Percentiles rank a stretch among this genome's conserved stretches.
Evolutionary conservation across 2,797 vertebrate genomes (phyloP).

Genomic region (Galago senegalensis): DNA sequence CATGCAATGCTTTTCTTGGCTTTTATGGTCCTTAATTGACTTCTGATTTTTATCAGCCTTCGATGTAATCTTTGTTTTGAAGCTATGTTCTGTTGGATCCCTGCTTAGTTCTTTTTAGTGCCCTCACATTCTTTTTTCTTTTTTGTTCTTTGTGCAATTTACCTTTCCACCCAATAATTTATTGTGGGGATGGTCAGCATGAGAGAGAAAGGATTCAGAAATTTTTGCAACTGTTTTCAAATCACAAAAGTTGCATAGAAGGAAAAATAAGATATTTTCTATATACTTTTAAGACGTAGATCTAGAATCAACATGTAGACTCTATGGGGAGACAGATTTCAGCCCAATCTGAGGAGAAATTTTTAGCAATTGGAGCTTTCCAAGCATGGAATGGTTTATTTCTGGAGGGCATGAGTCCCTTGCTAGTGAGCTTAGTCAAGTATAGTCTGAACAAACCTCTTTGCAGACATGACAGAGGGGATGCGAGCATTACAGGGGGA

Average conservation of each 20-base stretch:
- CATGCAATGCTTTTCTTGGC: not conserved
- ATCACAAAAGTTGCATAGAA: not conserved
- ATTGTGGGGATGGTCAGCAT: not conserved
- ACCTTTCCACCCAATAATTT: not conserved
- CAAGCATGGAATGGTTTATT: conserved; percentile 25
- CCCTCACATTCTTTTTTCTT: not conserved
- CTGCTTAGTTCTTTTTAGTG: not conserved
- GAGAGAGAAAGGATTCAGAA: conserved; percentile 29
- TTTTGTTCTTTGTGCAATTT: not conserved
- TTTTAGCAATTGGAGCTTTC: conserved; percentile 57
- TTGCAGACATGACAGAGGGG: not conserved
- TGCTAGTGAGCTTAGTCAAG: not conserved
- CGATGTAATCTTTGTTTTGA: conserved; percentile 8
- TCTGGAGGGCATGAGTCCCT: not conserved
- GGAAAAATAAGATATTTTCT: conserved; percentile 46
- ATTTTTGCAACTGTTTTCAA: conserved; percentile 47
- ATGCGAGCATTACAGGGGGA: not conserved
- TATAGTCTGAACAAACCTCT: not conserved
- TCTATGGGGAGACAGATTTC: conserved; percentile 52
- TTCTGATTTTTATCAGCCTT: not conserved
- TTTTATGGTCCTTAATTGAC: not conserved
- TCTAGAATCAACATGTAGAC: conserved; percentile 30
- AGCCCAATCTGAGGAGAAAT: conserved; percentile 42
- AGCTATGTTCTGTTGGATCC: not conserved
- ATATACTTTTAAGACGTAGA: not conserved